phyloP scores from a whole-genome alignment of 2,888 invertebrate species.

The Melanostoma scalare region DNA sequence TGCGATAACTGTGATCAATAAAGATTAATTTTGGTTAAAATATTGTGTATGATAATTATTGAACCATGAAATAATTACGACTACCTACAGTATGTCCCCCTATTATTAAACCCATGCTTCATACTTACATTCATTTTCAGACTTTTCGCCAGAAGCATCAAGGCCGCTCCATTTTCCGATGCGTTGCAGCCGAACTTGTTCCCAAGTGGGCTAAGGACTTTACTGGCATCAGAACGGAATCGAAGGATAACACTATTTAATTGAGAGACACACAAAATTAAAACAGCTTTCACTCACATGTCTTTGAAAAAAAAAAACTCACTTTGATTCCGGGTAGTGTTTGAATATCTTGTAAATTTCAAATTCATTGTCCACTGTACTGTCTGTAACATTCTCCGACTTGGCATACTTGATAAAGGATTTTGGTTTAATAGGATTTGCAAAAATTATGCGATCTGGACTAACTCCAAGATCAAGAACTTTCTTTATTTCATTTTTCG shows the following conservation, averaged over 20 bases:
- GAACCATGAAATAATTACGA: no score
- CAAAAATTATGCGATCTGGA: constrained; percentile 91
- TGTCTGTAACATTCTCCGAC: constrained; percentile 88
- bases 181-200: constrained; percentile 97
- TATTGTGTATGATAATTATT: no score
- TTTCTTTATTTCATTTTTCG: constrained; percentile 92
- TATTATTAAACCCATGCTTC: no score
- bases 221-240: constrained; percentile 92
- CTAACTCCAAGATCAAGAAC: constrained; percentile 81
- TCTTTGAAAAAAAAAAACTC: constrained; percentile 6
- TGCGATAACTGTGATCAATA: no score
- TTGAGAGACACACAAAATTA: background rate
- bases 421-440: constrained; percentile 96
- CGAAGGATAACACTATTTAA: constrained; percentile 90
- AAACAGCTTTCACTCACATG: background rate
- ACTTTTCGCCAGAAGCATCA: constrained; percentile 89
- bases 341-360: constrained; percentile 95
- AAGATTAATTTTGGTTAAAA: no score
- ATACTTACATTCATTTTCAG: constrained; percentile 87
- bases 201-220: constrained; percentile 93
- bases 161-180: constrained; percentile 87
- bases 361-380: constrained; percentile 97
- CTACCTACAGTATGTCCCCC: no score
- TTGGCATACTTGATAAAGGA: constrained; percentile 94
- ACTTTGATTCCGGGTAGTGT: constrained; percentile 90